Percentiles rank a stretch among this genome's conserved stretches.
Evolutionary conservation across 2,113 vertebrate species (phyloP).

Genomic region (Gobiocypris rarus): DNA sequence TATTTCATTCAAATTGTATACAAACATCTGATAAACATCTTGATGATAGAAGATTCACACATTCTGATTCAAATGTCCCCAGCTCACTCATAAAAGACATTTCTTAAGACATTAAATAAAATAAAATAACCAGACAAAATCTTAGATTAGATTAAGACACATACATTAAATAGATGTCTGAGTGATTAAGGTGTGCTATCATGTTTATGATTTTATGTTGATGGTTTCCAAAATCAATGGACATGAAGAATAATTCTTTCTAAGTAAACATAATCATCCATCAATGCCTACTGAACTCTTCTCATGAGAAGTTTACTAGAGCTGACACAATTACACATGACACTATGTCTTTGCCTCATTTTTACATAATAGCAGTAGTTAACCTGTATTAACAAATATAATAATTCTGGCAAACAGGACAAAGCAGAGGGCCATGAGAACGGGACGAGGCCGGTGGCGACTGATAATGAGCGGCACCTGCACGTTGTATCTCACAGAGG

Average conservation of each 20-base stretch:
- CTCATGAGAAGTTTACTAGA: not conserved
- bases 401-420: not conserved
- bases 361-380: too few species aligned
- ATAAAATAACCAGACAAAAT: too few species aligned
- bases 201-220: too few species aligned
- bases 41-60: not conserved
- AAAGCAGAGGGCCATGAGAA: too few species aligned
- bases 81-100: not conserved
- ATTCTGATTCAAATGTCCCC: not conserved
- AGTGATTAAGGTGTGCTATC: not conserved
- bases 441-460: too few species aligned
- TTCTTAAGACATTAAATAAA: not conserved
- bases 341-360: not conserved
- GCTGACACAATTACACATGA: not conserved
- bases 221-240: not conserved
- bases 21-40: not conserved
- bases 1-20: not conserved
- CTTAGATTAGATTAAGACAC: not conserved
- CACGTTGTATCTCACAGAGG: too few species aligned
- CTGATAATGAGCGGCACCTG: too few species aligned
- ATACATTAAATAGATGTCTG: not conserved
- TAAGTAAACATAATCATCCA: not conserved
- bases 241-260: not conserved
- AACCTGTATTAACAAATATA: not conserved
- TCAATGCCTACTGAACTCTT: not conserved